These are phyloP conservation scores for Eupithecia dodoneata DNA, from an alignment of 2,888 invertebrate genomes.

Conservation along the genomic window DNA sequence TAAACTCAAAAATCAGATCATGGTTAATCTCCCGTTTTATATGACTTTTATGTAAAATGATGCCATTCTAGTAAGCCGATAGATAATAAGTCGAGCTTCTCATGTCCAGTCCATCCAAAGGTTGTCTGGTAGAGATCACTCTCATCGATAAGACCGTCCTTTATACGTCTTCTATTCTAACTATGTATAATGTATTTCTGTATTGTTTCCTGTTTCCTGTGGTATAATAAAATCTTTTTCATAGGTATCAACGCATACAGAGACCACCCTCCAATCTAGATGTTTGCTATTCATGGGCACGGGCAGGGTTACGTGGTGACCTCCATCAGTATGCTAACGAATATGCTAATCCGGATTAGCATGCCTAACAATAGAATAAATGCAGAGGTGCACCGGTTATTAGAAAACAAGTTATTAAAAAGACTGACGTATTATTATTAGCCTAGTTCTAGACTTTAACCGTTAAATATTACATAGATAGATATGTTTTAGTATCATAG, in stretches of 20 bases:
- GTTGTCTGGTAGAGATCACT: too few species aligned
- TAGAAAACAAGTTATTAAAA: not conserved
- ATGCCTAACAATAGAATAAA: constrained; percentile 42
- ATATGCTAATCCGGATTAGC: constrained; percentile 41
- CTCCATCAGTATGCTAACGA: constrained; percentile 51
- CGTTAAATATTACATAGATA: not conserved
- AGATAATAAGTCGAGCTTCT: too few species aligned
- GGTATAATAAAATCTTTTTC: not conserved
- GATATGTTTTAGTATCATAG: too few species aligned
- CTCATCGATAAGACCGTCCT: too few species aligned
- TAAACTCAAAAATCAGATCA: too few species aligned
- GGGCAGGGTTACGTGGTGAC: constrained; percentile 42
- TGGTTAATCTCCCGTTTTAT: too few species aligned
- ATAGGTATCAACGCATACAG: not conserved
- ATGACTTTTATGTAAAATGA: too few species aligned
- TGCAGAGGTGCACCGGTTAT: constrained; percentile 29
- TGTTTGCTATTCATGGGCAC: constrained; percentile 35
- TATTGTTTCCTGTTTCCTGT: too few species aligned
- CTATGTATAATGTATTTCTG: too few species aligned
- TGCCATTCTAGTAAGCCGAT: too few species aligned
- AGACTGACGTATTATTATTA: not conserved
- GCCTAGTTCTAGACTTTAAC: not conserved
- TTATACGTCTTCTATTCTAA: too few species aligned
- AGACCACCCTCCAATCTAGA: constrained; percentile 19
- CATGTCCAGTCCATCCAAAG: too few species aligned